Evolutionary conservation across 2,888 invertebrate species (phyloP).

Genomic region (Pilophorus perplexus): DNA sequence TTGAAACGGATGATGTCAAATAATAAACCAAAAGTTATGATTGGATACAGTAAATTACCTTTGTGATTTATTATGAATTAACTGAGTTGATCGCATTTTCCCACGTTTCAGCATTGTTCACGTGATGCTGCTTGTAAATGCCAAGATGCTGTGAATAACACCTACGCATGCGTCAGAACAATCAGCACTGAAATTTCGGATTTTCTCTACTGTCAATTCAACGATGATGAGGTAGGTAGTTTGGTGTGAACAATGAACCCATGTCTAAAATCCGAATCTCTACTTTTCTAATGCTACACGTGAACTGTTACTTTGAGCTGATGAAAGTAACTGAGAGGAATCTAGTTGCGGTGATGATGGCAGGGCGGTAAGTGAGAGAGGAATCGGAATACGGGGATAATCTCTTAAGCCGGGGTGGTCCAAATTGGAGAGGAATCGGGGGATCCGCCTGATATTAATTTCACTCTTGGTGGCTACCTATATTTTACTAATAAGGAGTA

Average conservation of each 20-base stretch:
- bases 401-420: too few species aligned
- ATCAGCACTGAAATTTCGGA: slow-evolving; percentile 52
- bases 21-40: too few species aligned
- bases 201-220: slow-evolving; percentile 55
- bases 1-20: too few species aligned
- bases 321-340: too few species aligned
- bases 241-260: too few species aligned
- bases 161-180: slow-evolving; percentile 73
- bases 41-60: too few species aligned
- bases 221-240: slow-evolving; percentile 53
- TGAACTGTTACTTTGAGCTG: too few species aligned
- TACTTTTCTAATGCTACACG: too few species aligned
- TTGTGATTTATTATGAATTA: not conserved
- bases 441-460: too few species aligned
- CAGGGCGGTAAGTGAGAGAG: too few species aligned
- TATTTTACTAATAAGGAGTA: not conserved
- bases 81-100: not conserved
- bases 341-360: not conserved
- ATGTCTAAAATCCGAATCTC: too few species aligned
- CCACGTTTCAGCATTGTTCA: slow-evolving; percentile 61
- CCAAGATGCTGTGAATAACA: slow-evolving; percentile 80
- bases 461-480: not conserved
- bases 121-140: slow-evolving; percentile 74
- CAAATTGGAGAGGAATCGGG: not conserved
- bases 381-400: too few species aligned